These are phyloP conservation scores for Lysandra bellargus DNA, from an alignment of 2,888 invertebrate species.

Conservation along the genomic window DNA sequence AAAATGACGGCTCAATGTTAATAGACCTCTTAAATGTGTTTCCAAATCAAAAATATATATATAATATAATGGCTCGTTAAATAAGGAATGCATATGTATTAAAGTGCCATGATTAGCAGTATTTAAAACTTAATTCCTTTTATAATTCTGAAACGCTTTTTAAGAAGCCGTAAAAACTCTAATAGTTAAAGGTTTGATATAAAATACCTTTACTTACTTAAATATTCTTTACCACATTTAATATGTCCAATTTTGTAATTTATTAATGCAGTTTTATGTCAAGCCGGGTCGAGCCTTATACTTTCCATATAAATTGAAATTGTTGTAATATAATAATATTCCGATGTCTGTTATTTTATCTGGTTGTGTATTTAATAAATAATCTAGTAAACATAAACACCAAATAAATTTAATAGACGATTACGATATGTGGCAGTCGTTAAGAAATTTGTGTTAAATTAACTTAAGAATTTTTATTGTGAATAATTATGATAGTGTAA, in stretches of 20 bases:
- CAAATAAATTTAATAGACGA: constrained; percentile 64
- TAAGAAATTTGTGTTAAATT: constrained; percentile 37
- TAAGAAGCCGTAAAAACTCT: neutral
- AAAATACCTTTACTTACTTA: neutral
- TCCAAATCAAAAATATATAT: neutral
- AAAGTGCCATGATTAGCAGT: neutral
- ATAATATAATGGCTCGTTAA: neutral
- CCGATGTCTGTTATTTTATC: constrained; percentile 35
- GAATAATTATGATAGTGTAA: constrained; percentile 24
- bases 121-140: neutral
- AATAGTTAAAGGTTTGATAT: neutral
- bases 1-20: neutral
- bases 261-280: neutral
- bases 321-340: constrained; percentile 40
- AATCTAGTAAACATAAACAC: constrained; percentile 71
- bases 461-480: constrained; percentile 32
- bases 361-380: constrained; percentile 45
- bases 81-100: neutral
- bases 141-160: neutral
- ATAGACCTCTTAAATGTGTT: neutral
- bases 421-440: constrained; percentile 38
- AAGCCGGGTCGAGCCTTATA: neutral
- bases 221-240: neutral
- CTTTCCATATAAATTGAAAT: constrained; percentile 34
- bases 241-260: neutral